A percentile compares a stretch with the other conserved stretches of the same genome.
These are phyloP conservation scores for Andrena flavipes DNA, from an alignment of 2,888 invertebrate species.

Conservation along the genomic window DNA sequence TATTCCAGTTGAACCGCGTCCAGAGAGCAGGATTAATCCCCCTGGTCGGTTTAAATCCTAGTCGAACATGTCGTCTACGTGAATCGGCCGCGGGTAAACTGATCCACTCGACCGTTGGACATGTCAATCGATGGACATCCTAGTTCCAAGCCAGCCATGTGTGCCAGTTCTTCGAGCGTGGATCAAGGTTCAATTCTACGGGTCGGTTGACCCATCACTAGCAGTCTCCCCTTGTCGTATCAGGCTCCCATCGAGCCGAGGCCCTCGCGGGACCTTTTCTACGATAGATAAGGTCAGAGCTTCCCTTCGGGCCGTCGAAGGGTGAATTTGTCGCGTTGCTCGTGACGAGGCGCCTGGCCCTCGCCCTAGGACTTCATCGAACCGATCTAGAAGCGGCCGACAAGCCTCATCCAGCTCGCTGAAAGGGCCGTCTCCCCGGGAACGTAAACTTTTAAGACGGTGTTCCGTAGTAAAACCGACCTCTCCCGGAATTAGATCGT, in stretches of 20 bases:
- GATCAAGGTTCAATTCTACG: constrained; percentile 67
- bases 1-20: constrained; percentile 34
- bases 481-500: constrained; percentile 48
- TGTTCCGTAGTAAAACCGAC: constrained; percentile 49
- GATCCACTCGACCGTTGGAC: constrained; percentile 64
- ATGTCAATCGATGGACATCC: constrained; percentile 63
- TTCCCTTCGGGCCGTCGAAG: no score
- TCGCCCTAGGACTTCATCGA: constrained; percentile 34
- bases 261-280: constrained; percentile 13
- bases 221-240: constrained; percentile 39
- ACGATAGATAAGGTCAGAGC: constrained; percentile 23
- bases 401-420: constrained; percentile 43
- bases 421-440: constrained; percentile 41
- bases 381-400: constrained; percentile 51
- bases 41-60: constrained; percentile 50
- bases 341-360: background rate
- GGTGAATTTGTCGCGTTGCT: background rate
- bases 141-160: constrained; percentile 40
- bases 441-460: constrained; percentile 58
- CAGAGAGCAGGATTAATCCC: constrained; percentile 38
- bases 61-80: constrained; percentile 52
- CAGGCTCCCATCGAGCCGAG: constrained; percentile 14
- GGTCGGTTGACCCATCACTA: constrained; percentile 63
- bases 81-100: constrained; percentile 56
- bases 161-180: constrained; percentile 58